Evolutionary conservation across 2,888 invertebrate genomes (phyloP).

Genomic region (Pyralis farinalis): DNA sequence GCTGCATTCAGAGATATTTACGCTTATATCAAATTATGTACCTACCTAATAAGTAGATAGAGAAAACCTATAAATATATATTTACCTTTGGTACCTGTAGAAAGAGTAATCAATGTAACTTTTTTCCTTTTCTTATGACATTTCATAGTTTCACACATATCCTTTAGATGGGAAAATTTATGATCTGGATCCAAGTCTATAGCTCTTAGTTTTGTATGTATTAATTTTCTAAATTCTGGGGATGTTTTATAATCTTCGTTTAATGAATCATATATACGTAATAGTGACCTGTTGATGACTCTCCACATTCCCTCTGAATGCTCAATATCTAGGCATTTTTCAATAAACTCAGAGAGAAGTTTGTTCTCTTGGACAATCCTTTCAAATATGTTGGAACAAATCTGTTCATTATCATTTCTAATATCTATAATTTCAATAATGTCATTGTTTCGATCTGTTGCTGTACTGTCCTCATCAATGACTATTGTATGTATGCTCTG

Average conservation of each 20-base stretch:
- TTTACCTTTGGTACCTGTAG: slow-evolving; percentile 21
- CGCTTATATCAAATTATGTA: too few species aligned
- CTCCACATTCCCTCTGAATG: slow-evolving; percentile 39
- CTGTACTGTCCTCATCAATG: slow-evolving; percentile 12
- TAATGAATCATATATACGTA: slow-evolving; percentile 33
- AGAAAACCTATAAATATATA: too few species aligned
- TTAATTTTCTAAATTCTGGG: slow-evolving; percentile 25
- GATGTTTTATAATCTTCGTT: slow-evolving; percentile 36
- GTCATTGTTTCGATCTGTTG: slow-evolving; percentile 8
- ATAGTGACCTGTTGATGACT: slow-evolving; percentile 39
- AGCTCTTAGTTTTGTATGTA: slow-evolving; percentile 26
- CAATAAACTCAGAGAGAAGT: slow-evolving; percentile 37
- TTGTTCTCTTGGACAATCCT: slow-evolving; percentile 29
- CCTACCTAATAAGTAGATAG: too few species aligned
- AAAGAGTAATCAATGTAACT: slow-evolving; percentile 41
- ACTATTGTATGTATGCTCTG: slow-evolving; percentile 10
- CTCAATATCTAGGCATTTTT: slow-evolving; percentile 37
- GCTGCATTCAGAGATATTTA: too few species aligned
- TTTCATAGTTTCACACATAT: slow-evolving; percentile 41
- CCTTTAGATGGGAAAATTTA: slow-evolving; percentile 47
- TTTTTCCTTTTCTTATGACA: slow-evolving; percentile 30
- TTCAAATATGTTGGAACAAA: slow-evolving; percentile 8
- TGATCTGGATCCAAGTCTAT: slow-evolving; percentile 34
- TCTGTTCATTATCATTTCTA: not conserved
- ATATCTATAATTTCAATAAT: slow-evolving; percentile 14